phyloP scores from a whole-genome alignment of 1,140 invertebrate genomes.

The Drosophila pandora region DNA sequence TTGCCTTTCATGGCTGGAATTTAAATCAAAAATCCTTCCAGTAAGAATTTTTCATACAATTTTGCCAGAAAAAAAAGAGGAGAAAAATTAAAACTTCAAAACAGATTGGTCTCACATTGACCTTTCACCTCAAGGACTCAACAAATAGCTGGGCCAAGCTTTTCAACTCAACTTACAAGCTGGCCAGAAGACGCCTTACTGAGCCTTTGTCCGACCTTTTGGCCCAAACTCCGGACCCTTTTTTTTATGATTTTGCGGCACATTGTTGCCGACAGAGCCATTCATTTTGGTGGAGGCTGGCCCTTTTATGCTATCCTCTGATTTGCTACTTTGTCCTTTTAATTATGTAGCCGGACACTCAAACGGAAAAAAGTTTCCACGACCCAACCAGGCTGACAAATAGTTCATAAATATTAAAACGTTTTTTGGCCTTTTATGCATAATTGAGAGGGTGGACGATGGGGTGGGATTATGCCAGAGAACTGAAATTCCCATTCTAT shows the following conservation, averaged over 20 bases:
- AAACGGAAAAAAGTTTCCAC: conserved; percentile 25
- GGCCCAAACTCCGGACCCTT: conserved; percentile 20
- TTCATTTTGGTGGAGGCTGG: conserved; percentile 24
- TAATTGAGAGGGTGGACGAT: conserved; percentile 50
- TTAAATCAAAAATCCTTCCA: conserved; percentile 8
- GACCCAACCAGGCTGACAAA: conserved; percentile 40
- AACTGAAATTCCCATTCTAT: conserved; percentile 14
- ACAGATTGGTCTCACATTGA: conserved; percentile 40
- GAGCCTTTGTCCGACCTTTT: conserved; percentile 36
- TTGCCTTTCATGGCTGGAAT: neutral
- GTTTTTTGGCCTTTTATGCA: conserved; percentile 52
- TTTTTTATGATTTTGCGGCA: conserved; percentile 38
- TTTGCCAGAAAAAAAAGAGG: neutral
- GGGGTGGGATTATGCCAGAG: neutral
- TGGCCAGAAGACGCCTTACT: conserved; percentile 5
- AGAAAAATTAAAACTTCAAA: conserved; percentile 1
- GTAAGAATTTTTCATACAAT: neutral
- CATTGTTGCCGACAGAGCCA: conserved; percentile 18
- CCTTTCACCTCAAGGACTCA: conserved; percentile 28
- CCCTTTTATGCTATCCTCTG: conserved; percentile 69
- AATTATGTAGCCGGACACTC: conserved; percentile 67
- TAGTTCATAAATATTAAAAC: conserved; percentile 78
- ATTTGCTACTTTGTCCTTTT: conserved; percentile 80
- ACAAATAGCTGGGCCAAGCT: neutral
- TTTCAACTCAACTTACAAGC: conserved; percentile 22